Evolutionary conservation across 1,140 invertebrate genomes (phyloP), one percentile per base, ranked within the genome.

Genomic region (Dendrolimus kikuchii): DNA sequence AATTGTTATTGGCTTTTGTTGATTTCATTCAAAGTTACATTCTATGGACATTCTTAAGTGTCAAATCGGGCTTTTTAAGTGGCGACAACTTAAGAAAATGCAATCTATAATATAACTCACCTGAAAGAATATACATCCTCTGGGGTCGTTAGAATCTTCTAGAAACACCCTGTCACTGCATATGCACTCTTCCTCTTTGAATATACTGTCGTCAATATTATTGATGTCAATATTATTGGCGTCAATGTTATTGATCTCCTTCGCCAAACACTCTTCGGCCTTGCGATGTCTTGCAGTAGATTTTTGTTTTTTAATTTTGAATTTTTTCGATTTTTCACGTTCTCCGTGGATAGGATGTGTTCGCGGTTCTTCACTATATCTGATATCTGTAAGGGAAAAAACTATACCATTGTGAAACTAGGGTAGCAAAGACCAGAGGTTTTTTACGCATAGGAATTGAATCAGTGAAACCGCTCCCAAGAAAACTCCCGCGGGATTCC

Each of bases 71-170:
- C 23, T 3, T 23, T 23, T 23, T 23, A 2, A 23, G 23, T 23
- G 1, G 23, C 3, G 23, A 23, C 23, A 23, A 23, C 3, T 23
- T 23, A 2, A 23, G 3, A 23, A 23, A 23, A 23, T 23, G 23
- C 23, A 23, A 23, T 3, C 23, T 23, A 23, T 48, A 9, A 38
- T 5, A 10, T 36, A 38, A 44, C 41, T 47, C 66, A 94, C 93
- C 89, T 95, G 93, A 67, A 95, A 95, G 69, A 93, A 94, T n/a
- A 92, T 88, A 55, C 92, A 94, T 6, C 92, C 92, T 36, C 88
- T 88, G 0, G 92, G 92, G 57, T 92, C 80, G 37, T 86, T 81
- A 0, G 85, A 80, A 45, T 86, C 80, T 54, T 88, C 88, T 2
- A 89, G 66, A 3, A 69, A 47, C 6, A 79, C 68, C 5, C 58